phyloP scores from a whole-genome alignment of 2,797 vertebrate genomes.

The Pseudopleuronectes americanus region DNA sequence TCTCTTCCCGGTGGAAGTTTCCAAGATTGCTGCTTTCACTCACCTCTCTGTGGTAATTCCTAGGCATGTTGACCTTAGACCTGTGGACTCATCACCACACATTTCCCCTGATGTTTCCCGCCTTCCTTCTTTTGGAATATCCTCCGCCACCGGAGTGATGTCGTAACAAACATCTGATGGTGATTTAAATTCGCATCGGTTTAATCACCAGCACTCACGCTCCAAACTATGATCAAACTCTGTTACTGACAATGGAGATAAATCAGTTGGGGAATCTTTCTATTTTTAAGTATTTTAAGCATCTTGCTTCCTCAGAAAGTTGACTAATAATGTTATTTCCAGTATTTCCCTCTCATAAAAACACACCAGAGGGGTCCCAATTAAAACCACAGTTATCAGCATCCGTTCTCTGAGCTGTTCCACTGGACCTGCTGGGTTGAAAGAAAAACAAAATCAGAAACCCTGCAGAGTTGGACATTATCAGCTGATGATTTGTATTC shows the following conservation, averaged over 20 bases:
- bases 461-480: no score
- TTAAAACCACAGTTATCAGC: no score
- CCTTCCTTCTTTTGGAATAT: slow-evolving; percentile 2
- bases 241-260: background rate
- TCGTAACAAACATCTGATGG: slow-evolving; percentile 7
- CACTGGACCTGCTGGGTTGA: background rate
- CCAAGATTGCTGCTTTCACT: slow-evolving; percentile 29
- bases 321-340: background rate
- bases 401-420: background rate
- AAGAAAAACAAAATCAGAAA: no score
- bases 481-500: no score
- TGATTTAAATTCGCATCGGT: background rate
- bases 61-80: slow-evolving; percentile 46
- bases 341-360: background rate
- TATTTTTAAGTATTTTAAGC: background rate
- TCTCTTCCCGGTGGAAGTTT: slow-evolving; percentile 28
- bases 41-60: slow-evolving; percentile 26
- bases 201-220: background rate
- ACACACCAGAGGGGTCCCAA: background rate
- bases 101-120: slow-evolving; percentile 10
- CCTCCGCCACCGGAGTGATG: background rate
- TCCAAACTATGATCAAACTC: background rate
- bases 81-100: background rate
- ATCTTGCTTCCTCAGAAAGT: background rate
- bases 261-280: background rate